Evolutionary conservation across 2,797 vertebrate species (phyloP), one percentile per base, ranked within the genome.

Genomic region (Anguilla obscura): DNA sequence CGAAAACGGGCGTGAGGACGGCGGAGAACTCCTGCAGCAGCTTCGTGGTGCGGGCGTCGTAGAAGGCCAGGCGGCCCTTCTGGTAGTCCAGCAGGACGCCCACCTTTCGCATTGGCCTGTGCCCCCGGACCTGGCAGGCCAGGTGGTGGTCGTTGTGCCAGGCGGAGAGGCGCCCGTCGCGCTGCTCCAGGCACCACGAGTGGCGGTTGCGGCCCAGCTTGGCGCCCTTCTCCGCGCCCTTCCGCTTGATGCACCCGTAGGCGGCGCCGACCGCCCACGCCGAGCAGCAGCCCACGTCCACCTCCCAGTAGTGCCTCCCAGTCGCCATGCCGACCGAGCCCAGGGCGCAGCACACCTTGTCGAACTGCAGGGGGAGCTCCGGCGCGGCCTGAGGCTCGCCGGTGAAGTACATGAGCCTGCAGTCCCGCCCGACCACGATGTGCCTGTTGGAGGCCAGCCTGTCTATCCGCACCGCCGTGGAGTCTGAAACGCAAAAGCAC

Each of bases 171-270:
- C 86, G 91, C 3, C 90, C 30, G 4, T 93, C 90, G 0, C 91
- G 91, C 0, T 94, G 92, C 92, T 96, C 96, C 54, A 96, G 84
- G 14, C 96, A 95, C 96, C 96, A 96, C 0, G 96, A 96, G 89
- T 94, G 93, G 74, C 94, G 91, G 92, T 96, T 96, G 0, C 95
- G 93, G 1, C 96, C 96, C 87, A 96, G 93, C 88, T 95, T 96
- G 87, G 94, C 50, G 0, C 91, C 91, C 89, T 95, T 95, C 87
- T 96, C 95, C 27, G 86, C 89, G 27, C 96, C 96, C 87, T 94
- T 96, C 82, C 95, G 92, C 85, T 92, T 89, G 71, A 96, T 79
- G 87, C 90, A 91, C 71, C 87, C 91, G 8, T 95, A 96, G 71
- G 94, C 91, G 54, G 93, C 93, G 0, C 96, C 96, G 92, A 96